A percentile compares a stretch with the other conserved stretches of the same genome.
Evolutionary conservation across 2,113 vertebrate species (phyloP).

Genomic region (Ramphastos sulfuratus): DNA sequence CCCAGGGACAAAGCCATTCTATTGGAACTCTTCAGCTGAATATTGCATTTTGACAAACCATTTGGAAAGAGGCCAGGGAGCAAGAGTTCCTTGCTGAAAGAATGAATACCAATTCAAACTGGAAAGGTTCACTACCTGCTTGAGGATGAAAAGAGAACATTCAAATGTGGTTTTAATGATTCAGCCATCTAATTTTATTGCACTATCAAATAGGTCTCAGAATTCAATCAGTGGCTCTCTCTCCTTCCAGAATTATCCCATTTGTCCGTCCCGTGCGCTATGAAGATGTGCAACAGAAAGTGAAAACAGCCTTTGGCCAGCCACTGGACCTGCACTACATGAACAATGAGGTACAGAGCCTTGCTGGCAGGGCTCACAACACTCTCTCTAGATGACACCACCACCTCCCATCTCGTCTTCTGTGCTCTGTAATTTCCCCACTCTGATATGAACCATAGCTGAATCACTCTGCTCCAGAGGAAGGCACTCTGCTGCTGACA

Average conservation of each 20-base stretch:
- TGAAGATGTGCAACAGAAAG: slow-evolving; percentile 92
- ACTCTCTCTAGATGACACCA: background rate
- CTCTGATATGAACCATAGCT: accelerated
- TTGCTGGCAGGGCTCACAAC: background rate
- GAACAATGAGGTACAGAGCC: slow-evolving; percentile 88
- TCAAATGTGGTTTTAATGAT: background rate
- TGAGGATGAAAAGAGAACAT: background rate
- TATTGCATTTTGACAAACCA: background rate
- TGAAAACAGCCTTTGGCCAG: slow-evolving; percentile 90
- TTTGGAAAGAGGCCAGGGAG: background rate
- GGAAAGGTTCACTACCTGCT: background rate
- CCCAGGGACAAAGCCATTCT: background rate
- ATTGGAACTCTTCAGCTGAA: background rate
- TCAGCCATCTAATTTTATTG: background rate
- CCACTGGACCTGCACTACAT: slow-evolving; percentile 92
- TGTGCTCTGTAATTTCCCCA: background rate
- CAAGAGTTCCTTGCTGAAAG: background rate
- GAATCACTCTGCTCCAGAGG: background rate
- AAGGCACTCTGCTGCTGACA: background rate
- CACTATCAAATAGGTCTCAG: background rate
- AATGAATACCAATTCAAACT: background rate
- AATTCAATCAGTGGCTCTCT: background rate
- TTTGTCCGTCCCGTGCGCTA: slow-evolving; percentile 91
- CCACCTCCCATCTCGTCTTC: background rate
- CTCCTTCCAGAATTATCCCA: slow-evolving; percentile 83